Conservation (phyloP, 92 coral and sea anemone genomes). For the Parazoanthus atlanticus region DNA sequence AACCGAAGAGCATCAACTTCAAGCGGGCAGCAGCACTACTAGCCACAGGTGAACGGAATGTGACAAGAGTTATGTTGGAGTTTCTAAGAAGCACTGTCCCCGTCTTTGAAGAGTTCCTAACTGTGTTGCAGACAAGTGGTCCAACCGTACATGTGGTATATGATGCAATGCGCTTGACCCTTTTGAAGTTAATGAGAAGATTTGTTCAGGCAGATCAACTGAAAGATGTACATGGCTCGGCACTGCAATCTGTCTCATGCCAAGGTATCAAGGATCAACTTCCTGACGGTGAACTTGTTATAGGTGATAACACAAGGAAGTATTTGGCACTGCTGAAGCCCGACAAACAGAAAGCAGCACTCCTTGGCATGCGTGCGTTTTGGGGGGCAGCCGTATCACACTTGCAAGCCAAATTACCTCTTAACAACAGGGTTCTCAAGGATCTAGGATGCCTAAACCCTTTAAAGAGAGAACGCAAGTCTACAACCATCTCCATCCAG, state of each 20-base stretch:
- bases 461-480: too few relatives aligned
- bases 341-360: conserved; percentile 59
- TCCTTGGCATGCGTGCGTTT: conserved; percentile 64
- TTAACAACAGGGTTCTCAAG: conserved; percentile 56
- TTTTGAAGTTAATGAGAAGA: conserved; percentile 37
- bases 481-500: conserved; percentile 49
- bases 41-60: conserved; percentile 36
- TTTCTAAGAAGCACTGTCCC: conserved; percentile 49
- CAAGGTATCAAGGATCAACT: conserved; percentile 52
- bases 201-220: conserved; percentile 50
- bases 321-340: conserved; percentile 58
- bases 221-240: conserved; percentile 35
- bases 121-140: conserved; percentile 53
- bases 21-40: conserved; percentile 37
- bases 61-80: conserved; percentile 48
- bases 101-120: conserved; percentile 48
- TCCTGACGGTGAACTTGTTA: conserved; percentile 44
- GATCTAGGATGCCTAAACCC: conserved; percentile 60
- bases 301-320: conserved; percentile 62
- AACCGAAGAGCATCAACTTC: conserved; percentile 48
- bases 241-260: conserved; percentile 48
- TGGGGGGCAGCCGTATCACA: conserved; percentile 53
- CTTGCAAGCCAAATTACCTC: conserved; percentile 57
- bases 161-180: conserved; percentile 29
- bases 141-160: conserved; percentile 45